Percentiles rank a stretch among this genome's conserved stretches.
phyloP scores from a whole-genome alignment of 2,113 vertebrate genomes.

The Melanerpes formicivorus region DNA sequence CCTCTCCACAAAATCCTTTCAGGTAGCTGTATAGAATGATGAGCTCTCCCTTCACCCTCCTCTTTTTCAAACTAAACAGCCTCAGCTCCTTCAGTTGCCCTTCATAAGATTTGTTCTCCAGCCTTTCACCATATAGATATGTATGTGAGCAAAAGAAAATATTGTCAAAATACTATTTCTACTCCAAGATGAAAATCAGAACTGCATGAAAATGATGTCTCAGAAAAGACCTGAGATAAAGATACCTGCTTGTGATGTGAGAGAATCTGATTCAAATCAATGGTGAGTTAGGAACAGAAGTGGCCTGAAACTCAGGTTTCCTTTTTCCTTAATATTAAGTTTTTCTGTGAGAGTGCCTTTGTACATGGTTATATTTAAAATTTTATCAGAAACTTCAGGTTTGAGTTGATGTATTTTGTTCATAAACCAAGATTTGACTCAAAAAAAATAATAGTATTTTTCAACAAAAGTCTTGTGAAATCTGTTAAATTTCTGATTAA shows the following conservation, averaged over 20 bases:
- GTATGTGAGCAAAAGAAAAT: neutral
- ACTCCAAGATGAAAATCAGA: neutral
- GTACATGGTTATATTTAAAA: neutral
- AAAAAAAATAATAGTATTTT: neutral
- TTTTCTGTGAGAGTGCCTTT: neutral
- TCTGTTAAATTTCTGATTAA: neutral
- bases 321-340: neutral
- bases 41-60: too few species aligned
- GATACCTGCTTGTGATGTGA: neutral
- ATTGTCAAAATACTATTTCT: neutral
- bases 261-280: neutral
- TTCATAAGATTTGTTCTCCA: too few species aligned
- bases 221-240: neutral
- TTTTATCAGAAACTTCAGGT: neutral
- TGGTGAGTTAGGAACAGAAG: neutral
- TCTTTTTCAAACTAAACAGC: too few species aligned
- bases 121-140: too few species aligned
- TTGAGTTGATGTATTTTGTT: neutral
- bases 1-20: too few species aligned
- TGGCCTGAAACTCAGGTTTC: neutral
- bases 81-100: too few species aligned
- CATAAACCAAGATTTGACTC: neutral
- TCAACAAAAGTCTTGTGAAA: neutral
- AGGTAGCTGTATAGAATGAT: too few species aligned
- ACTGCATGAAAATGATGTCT: neutral